Percentiles rank a stretch among this genome's conserved stretches.
These are phyloP conservation scores for Drosophila borborema DNA, from an alignment of 2,888 invertebrate genomes.

Conservation along the genomic window DNA sequence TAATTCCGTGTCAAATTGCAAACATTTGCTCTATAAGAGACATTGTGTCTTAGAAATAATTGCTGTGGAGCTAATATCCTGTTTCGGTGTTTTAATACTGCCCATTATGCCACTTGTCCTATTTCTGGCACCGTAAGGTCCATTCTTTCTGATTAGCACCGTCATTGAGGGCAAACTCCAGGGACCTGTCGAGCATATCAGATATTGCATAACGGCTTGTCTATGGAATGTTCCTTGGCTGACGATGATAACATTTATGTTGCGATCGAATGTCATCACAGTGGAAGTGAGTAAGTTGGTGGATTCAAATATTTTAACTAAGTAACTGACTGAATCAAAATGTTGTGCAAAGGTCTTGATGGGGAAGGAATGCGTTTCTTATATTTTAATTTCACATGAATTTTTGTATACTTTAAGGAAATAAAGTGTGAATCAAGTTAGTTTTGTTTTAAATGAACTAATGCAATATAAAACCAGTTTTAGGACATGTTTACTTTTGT, in stretches of 20 bases:
- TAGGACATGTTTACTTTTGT: too few species aligned
- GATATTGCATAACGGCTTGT: slow-evolving; percentile 13
- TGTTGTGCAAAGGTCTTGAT: too few species aligned
- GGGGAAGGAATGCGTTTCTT: not conserved
- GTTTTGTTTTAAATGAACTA: too few species aligned
- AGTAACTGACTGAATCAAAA: not conserved
- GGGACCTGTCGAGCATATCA: fast-evolving
- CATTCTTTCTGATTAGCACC: slow-evolving; percentile 53
- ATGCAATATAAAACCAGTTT: too few species aligned
- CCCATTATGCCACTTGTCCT: slow-evolving; percentile 56
- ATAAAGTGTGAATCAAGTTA: too few species aligned
- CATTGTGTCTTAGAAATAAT: slow-evolving; percentile 28
- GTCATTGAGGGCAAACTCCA: slow-evolving; percentile 52
- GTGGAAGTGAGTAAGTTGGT: slow-evolving; percentile 58
- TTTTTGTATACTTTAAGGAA: too few species aligned
- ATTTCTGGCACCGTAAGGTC: slow-evolving; percentile 44
- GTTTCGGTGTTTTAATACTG: slow-evolving; percentile 53
- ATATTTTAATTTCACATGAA: not conserved
- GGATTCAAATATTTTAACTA: not conserved
- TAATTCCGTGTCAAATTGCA: not conserved
- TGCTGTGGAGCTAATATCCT: slow-evolving; percentile 42
- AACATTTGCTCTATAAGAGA: slow-evolving; percentile 23
- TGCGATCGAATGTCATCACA: slow-evolving; percentile 51
- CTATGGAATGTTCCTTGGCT: slow-evolving; percentile 62
- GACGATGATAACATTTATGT: slow-evolving; percentile 45